Base-by-base conservation (phyloP, 2,113 vertebrate genomes). In the Engraulis encrasicolus region DNA sequence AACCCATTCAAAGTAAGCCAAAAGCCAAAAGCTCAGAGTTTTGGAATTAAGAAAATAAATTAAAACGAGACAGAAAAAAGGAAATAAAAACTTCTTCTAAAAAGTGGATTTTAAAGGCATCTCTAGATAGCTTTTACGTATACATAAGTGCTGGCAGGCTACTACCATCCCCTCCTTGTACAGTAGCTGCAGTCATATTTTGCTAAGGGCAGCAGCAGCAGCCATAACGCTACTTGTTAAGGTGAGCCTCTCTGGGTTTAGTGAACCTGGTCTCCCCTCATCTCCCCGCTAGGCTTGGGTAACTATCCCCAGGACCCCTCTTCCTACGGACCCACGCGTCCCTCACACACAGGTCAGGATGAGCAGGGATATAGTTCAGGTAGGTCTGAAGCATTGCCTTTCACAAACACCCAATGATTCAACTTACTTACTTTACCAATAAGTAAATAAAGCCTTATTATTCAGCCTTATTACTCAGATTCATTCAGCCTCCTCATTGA, bases 261-360 rank as follows among this genome's bases (percentile, higher is more conserved):
- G 91, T 95, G 94, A 95, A 96, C 95, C 95, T 95, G 95, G 94
- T 96, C 94, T 96, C 94, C n/a, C 94, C 92, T 97, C 94, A 85
- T 96, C 91, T 96, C 94, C 95, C 96, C 90, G 90, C 92, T 95
- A 93, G 97, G 96, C 93, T 95, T 96, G 95, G 96, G 95, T 96
- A 92, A 96, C 94, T 96, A 93, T 95, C 95, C 95, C 96, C 96
- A 96, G 95, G 94, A 96, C 95, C 96, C 95, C 90, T 95, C 95
- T 93, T 96, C 96, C 96, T 97, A 94, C 94, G 94, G 94, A 95
- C 95, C 95, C 93, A 90, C 95, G 92, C 96, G 96, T 96, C 96
- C 96, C 95, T 94, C 95, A 95, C 96, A 92, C 94, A 96, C 90
- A 96, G 95, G 95, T 96, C 96, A 96, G 96, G 96, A 96, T 96